A percentile compares a stretch with the other conserved stretches of the same genome.
Conservation (phyloP, 2,113 vertebrate genomes). For the Micronisus gabar region DNA sequence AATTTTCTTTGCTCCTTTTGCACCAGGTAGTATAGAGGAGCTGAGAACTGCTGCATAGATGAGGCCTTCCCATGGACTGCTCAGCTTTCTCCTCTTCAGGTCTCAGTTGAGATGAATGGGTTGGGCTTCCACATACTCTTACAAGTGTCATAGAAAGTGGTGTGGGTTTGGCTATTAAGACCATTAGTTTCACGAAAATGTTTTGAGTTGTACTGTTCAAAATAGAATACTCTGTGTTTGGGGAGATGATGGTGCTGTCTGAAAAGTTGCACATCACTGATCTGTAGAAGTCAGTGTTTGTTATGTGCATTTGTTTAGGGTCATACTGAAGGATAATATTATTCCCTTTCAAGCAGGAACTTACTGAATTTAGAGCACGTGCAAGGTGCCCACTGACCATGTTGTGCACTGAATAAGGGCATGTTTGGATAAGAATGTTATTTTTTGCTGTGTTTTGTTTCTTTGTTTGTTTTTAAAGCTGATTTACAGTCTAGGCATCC, state of each 20-base stretch:
- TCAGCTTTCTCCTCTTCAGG: neutral
- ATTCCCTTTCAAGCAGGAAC: neutral
- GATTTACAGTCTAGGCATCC: neutral
- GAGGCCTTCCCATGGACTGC: neutral
- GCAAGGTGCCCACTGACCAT: neutral
- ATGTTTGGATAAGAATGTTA: neutral
- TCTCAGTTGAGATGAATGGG: neutral
- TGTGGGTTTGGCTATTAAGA: neutral
- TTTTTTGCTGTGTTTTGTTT: neutral
- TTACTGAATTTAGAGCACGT: neutral
- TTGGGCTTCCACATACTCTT: neutral
- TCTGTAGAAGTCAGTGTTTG: neutral
- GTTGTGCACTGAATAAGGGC: neutral
- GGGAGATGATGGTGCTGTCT: neutral
- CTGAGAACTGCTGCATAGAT: neutral
- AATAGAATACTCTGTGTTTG: neutral
- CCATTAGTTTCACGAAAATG: neutral
- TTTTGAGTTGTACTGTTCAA: neutral
- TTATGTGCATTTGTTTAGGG: neutral
- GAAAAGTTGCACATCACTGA: neutral
- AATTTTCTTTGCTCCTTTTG: neutral
- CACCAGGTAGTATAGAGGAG: neutral
- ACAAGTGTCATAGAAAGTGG: neutral
- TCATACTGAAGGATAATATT: neutral
- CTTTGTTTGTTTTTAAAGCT: neutral